Base-by-base conservation (phyloP, 2,113 vertebrate genomes). In the Illadopsis cleaveri region DNA sequence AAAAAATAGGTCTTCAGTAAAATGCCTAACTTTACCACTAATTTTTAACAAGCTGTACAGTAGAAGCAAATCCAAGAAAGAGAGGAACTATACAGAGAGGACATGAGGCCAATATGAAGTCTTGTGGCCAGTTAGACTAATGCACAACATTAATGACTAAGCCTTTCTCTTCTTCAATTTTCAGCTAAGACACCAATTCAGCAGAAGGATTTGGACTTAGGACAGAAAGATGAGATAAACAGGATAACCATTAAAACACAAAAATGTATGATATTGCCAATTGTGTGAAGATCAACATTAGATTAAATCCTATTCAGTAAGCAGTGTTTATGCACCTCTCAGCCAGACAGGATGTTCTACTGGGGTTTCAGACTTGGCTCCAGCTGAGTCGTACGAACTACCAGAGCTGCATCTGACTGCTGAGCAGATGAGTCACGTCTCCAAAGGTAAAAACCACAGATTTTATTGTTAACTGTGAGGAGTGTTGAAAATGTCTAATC, bases 331-430 rank as follows among this genome's bases (percentile, higher is more conserved):
- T 47, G 57, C 76, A n/a, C 71, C 82, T 92, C 93, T 53, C 90
- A 89, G 94, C 88, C 92, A 95, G 96, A 95, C 93, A 95, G 93
- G 94, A 95, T 95, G 90, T 94, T 88, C 85, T 77, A 7, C 79
- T 95, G 93, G 40, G 94, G 92, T 88, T 96, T 94, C 69, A 94
- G 88, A 78, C 90, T 10, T 53, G n/a, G 68, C 35, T 96, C 90
- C 93, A 90, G 88, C 88, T 84, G 92, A 71, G 86, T 13, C 0
- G 5, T 40, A 27, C 35, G 69, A 84, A 45, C 69, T 60, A 40
- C 72, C 57, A 35, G 47, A 57, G 78, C 61, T 57, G 40, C 38
- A 9, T 73, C 85, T 77, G 21, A 13, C 79, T 64, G 72, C 62
- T 56, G 71, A 83, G 85, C 31, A 24, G 86, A 48, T 38, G 62